Conservation (phyloP, 2,888 invertebrate genomes). For the Orthosia gracilis region DNA sequence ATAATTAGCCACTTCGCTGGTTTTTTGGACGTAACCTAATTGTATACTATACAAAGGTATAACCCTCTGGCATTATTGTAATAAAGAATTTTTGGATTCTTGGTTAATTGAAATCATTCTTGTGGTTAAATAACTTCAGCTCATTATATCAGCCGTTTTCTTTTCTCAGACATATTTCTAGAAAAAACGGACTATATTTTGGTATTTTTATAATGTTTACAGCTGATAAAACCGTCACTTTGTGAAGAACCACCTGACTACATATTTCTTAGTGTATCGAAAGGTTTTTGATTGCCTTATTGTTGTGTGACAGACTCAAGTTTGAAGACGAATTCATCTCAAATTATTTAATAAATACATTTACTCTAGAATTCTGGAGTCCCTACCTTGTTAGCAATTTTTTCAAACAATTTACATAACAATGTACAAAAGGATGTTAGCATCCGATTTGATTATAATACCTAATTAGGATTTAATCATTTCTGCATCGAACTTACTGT, state of each 20-base stretch:
- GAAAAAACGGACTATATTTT: too few species aligned
- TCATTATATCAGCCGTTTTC: neutral
- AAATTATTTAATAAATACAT: too few species aligned
- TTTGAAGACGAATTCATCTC: too few species aligned
- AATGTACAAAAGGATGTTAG: constrained; percentile 54
- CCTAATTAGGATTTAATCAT: constrained; percentile 56
- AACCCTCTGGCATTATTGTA: constrained; percentile 6
- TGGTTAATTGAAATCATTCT: neutral
- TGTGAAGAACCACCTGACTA: too few species aligned
- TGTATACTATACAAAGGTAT: constrained; percentile 42
- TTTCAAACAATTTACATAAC: constrained; percentile 55
- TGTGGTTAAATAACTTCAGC: neutral
- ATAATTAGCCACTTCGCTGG: constrained; percentile 50
- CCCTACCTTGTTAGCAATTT: constrained; percentile 23
- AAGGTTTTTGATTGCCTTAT: too few species aligned
- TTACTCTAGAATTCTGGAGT: neutral
- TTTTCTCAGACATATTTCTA: neutral
- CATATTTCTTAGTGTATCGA: too few species aligned
- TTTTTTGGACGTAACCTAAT: constrained; percentile 50
- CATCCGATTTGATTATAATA: constrained; percentile 60
- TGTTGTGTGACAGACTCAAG: too few species aligned
- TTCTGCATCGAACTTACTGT: constrained; percentile 33
- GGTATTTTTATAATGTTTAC: too few species aligned
- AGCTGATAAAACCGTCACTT: too few species aligned
- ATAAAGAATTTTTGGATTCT: constrained; percentile 22